Evolutionary conservation across 2,113 vertebrate species (phyloP).

Genomic region (Aegotheles bennettii): DNA sequence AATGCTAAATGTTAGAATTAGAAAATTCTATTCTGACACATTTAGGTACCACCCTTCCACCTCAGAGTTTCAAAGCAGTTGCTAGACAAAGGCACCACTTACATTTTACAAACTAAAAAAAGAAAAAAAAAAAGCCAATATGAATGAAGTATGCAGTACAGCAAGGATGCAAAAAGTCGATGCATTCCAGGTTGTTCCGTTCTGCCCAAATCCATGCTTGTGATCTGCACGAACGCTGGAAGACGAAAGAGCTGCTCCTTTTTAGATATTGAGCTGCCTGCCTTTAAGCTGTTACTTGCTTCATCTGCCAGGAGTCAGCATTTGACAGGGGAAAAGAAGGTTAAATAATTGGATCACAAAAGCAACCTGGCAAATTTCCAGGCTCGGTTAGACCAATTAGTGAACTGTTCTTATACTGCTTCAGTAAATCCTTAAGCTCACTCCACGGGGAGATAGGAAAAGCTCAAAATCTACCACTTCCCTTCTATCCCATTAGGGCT

Average conservation of each 20-base stretch:
- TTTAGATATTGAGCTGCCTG: neutral
- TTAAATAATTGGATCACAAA: neutral
- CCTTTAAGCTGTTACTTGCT: neutral
- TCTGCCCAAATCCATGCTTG: neutral
- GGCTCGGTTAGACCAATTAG: neutral
- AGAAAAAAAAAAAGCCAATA: neutral
- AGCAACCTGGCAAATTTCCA: neutral
- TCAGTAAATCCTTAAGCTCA: neutral
- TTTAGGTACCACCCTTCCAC: neutral
- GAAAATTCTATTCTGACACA: neutral
- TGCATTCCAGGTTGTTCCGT: neutral
- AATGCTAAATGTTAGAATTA: neutral
- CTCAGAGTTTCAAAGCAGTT: neutral
- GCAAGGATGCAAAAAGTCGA: neutral
- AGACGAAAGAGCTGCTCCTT: neutral
- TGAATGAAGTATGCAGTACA: neutral
- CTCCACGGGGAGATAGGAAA: neutral
- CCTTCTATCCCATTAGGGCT: neutral
- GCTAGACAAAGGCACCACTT: neutral
- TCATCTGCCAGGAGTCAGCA: neutral
- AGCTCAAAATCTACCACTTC: neutral
- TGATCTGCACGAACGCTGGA: fast-evolving
- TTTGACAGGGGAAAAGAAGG: neutral
- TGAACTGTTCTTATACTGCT: neutral
- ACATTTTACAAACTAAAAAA: neutral